Percentiles rank a stretch among this genome's conserved stretches.
phyloP scores from a whole-genome alignment of 2,797 vertebrate species.

The Myripristis jacobus region DNA sequence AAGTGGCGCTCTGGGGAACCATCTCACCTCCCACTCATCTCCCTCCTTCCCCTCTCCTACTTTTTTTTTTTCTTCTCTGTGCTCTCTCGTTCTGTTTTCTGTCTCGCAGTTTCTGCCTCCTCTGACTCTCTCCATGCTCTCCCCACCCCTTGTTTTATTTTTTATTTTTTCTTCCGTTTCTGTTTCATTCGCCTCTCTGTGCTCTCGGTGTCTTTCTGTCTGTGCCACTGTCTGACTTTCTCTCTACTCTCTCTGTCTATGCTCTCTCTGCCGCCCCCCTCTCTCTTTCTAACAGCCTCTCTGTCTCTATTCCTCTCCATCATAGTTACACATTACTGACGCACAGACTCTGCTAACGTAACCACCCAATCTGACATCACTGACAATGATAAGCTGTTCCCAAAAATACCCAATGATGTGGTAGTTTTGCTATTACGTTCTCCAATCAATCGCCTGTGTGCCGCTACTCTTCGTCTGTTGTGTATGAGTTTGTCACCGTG shows the following conservation, averaged over 20 bases:
- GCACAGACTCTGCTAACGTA: slow-evolving; percentile 42
- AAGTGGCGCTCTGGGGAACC: slow-evolving; percentile 66
- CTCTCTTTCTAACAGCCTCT: slow-evolving; percentile 34
- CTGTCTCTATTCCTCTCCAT: slow-evolving; percentile 52
- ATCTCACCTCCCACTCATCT: slow-evolving; percentile 36
- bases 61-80: slow-evolving; percentile 11
- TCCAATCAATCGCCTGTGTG: slow-evolving; percentile 29
- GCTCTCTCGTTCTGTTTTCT: slow-evolving; percentile 25
- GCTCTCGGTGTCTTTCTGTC: background rate
- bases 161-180: background rate
- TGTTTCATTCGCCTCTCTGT: background rate
- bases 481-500: slow-evolving; percentile 13
- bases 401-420: slow-evolving; percentile 60
- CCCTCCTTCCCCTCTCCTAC: slow-evolving; percentile 24
- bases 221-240: background rate
- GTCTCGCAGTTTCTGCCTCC: slow-evolving; percentile 25
- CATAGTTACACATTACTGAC: slow-evolving; percentile 47
- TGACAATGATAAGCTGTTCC: slow-evolving; percentile 60
- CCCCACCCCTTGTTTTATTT: background rate
- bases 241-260: background rate
- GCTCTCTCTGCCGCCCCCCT: slow-evolving; percentile 5
- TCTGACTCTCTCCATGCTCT: background rate
- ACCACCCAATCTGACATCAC: slow-evolving; percentile 65
- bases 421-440: slow-evolving; percentile 33
- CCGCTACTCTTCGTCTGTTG: slow-evolving; percentile 6